A percentile compares a stretch with the other conserved stretches of the same genome.
Evolutionary conservation across 1,140 invertebrate genomes (phyloP).

Genomic region (Ostrea edulis): DNA sequence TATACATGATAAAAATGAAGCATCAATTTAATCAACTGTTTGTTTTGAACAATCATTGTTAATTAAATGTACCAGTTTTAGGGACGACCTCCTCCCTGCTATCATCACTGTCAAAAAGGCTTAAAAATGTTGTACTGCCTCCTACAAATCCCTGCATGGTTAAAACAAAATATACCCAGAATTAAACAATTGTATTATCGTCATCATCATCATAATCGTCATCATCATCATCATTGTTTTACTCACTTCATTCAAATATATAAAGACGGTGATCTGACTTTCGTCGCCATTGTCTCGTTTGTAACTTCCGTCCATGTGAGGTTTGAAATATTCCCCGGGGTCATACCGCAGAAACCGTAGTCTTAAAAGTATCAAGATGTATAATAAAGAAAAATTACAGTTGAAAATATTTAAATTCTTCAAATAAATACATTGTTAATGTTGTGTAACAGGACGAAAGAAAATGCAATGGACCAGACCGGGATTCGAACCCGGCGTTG

Average conservation of each 20-base stretch:
- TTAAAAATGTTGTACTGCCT: constrained; percentile 67
- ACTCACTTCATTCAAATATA: constrained; percentile 71
- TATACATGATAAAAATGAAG: no score
- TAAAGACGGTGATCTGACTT: constrained; percentile 68
- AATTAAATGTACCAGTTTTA: constrained; percentile 63
- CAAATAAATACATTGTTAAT: no score
- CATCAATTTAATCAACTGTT: no score
- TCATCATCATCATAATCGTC: no score
- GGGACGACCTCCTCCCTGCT: constrained; percentile 60
- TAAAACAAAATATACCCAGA: no score
- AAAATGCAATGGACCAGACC: no score
- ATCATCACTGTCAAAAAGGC: neutral
- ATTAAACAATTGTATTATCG: no score
- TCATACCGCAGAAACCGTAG: constrained; percentile 62
- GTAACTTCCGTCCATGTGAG: constrained; percentile 67
- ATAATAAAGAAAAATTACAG: no score
- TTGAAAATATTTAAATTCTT: no score
- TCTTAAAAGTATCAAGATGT: neutral
- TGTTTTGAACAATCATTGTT: no score
- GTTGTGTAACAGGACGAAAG: no score
- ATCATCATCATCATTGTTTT: neutral
- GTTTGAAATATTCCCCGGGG: constrained; percentile 68
- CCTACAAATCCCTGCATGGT: constrained; percentile 66
- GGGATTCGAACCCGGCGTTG: no score
- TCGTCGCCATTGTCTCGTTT: constrained; percentile 64